A percentile compares a stretch with the other conserved stretches of the same genome.
These are phyloP conservation scores for Mormyrus proboscirostris DNA, from an alignment of 2,797 vertebrate species.

Conservation along the genomic window DNA sequence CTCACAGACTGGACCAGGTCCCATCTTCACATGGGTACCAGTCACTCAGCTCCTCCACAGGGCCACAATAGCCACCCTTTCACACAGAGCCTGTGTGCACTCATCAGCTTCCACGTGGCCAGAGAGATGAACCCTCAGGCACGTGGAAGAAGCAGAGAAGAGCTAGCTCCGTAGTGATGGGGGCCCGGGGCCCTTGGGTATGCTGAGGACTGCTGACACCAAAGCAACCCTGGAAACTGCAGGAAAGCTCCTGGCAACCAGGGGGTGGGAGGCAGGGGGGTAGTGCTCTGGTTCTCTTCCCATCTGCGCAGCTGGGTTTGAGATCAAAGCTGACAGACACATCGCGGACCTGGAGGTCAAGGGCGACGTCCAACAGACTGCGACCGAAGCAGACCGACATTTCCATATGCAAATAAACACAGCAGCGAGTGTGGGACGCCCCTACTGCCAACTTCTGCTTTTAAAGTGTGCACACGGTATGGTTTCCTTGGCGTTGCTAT, in stretches of 20 bases:
- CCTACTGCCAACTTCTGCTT: background rate
- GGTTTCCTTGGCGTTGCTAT: background rate
- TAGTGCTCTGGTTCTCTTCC: background rate
- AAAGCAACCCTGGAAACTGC: background rate
- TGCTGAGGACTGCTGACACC: background rate
- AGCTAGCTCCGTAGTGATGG: background rate
- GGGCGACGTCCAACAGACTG: background rate
- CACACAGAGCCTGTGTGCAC: background rate
- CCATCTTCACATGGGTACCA: background rate
- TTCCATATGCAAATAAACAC: background rate
- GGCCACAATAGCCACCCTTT: background rate
- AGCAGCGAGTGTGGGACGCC: background rate
- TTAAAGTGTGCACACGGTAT: background rate
- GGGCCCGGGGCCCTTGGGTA: background rate
- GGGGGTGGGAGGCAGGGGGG: background rate
- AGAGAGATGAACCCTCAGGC: background rate
- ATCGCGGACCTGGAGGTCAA: background rate
- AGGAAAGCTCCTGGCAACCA: background rate
- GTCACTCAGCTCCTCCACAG: background rate
- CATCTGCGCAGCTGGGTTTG: background rate
- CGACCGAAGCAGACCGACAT: background rate
- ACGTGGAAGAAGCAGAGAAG: background rate
- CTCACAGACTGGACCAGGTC: background rate
- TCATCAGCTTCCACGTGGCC: background rate
- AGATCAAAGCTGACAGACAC: constrained; percentile 10